Evolutionary conservation across 2,113 vertebrate genomes (phyloP).

Genomic region (Nyctibius bracteatus): DNA sequence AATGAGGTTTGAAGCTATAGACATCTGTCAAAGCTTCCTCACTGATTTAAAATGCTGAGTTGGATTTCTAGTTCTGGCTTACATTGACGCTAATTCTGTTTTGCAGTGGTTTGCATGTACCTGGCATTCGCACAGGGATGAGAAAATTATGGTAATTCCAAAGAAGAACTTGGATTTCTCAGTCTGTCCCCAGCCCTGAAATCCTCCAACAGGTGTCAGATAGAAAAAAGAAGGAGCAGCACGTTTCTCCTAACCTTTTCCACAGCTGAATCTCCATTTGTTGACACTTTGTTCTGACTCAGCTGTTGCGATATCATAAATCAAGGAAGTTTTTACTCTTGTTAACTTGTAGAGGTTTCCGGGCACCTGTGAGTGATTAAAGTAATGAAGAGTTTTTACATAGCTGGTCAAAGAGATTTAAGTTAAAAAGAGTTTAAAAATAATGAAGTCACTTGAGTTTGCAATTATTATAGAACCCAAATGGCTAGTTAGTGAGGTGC

Average conservation of each 20-base stretch:
- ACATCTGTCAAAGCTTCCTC: neutral
- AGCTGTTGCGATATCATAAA: neutral
- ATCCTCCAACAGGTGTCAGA: neutral
- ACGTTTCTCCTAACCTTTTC: neutral
- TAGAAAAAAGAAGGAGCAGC: neutral
- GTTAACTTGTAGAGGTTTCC: neutral
- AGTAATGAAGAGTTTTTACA: neutral
- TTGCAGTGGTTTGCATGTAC: neutral
- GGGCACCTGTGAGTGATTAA: neutral
- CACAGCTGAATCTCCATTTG: neutral
- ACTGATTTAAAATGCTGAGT: neutral
- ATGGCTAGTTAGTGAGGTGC: neutral
- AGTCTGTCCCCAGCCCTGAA: neutral
- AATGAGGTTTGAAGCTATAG: neutral
- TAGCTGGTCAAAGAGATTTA: neutral
- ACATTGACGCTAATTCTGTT: neutral
- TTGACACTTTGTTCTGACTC: neutral
- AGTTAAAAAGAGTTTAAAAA: neutral
- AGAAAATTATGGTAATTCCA: neutral
- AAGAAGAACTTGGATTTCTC: neutral
- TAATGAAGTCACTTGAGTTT: neutral
- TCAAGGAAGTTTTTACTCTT: neutral
- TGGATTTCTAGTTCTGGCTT: neutral
- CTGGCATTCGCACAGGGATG: neutral
- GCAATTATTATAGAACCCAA: neutral